These are phyloP conservation scores for Stichodactyla helianthus DNA, from an alignment of 64 coral and sea anemone genomes.

Conservation along the genomic window DNA sequence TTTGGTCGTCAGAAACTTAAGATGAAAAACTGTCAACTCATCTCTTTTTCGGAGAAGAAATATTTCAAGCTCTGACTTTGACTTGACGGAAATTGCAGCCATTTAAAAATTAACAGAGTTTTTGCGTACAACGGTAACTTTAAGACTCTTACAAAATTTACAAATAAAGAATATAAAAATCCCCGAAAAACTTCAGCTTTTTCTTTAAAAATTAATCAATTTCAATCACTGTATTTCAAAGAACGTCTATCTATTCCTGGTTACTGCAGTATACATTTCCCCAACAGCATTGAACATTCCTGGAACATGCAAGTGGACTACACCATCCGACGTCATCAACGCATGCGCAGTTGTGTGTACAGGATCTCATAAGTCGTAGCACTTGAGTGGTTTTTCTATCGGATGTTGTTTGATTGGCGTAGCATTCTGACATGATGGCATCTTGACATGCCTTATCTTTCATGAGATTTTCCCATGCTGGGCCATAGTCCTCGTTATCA, in stretches of 20 bases:
- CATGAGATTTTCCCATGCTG: constrained; percentile 58
- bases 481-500: constrained; percentile 70
- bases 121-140: too few species aligned
- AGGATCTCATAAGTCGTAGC: constrained; percentile 69
- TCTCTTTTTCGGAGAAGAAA: too few species aligned
- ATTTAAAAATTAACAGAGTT: too few species aligned
- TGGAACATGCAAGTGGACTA: constrained; percentile 26
- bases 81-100: too few species aligned
- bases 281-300: constrained; percentile 73
- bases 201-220: too few species aligned
- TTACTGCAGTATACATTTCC: constrained; percentile 61
- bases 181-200: too few species aligned
- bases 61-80: too few species aligned
- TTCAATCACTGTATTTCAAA: too few species aligned
- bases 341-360: constrained; percentile 55
- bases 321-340: constrained; percentile 74
- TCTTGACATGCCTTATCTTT: constrained; percentile 55
- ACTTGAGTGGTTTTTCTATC: constrained; percentile 75
- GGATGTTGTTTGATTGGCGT: constrained; percentile 53
- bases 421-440: constrained; percentile 60
- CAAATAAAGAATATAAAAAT: too few species aligned
- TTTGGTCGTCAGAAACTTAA: too few species aligned
- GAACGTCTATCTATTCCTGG: not conserved
- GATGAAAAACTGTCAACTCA: too few species aligned
- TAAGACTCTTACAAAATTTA: too few species aligned